These are phyloP conservation scores for Epinephelus moara DNA, from an alignment of 2,113 vertebrate genomes.

Conservation along the genomic window DNA sequence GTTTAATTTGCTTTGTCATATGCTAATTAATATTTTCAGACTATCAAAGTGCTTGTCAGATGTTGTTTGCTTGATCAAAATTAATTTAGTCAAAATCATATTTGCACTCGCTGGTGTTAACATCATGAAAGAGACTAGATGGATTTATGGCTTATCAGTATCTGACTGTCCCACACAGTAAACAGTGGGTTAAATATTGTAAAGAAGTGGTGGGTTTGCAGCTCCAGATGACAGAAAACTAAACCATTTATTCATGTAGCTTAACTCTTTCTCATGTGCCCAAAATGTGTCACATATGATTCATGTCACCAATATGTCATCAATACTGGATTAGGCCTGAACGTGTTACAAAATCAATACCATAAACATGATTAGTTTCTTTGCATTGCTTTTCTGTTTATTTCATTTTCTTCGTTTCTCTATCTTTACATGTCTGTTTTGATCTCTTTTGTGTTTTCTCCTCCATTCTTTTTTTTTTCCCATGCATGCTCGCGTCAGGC, in stretches of 20 bases:
- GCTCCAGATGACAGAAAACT: neutral
- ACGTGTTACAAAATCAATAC: neutral
- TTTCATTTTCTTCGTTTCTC: neutral
- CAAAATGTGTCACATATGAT: neutral
- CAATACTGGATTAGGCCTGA: neutral
- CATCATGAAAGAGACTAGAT: neutral
- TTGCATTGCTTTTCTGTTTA: neutral
- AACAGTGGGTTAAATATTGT: neutral
- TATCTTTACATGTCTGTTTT: slow-evolving; percentile 11
- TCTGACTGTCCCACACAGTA: slow-evolving; percentile 4
- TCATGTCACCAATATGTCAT: neutral
- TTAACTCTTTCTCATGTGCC: neutral
- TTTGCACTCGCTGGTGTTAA: neutral
- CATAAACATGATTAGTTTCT: neutral
- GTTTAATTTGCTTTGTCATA: neutral
- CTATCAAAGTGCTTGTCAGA: neutral
- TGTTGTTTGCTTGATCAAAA: slow-evolving; percentile 15
- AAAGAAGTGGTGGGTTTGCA: neutral
- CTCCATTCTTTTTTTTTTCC: slow-evolving; percentile 65
- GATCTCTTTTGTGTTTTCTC: slow-evolving; percentile 43
- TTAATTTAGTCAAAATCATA: slow-evolving; percentile 16
- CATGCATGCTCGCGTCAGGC: slow-evolving; percentile 89
- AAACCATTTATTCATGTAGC: neutral
- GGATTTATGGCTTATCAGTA: neutral
- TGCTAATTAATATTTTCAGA: neutral